Evolutionary conservation across 2,888 invertebrate species (phyloP), one percentile per base, ranked within the genome.

Genomic region (Xanthia togata): DNA sequence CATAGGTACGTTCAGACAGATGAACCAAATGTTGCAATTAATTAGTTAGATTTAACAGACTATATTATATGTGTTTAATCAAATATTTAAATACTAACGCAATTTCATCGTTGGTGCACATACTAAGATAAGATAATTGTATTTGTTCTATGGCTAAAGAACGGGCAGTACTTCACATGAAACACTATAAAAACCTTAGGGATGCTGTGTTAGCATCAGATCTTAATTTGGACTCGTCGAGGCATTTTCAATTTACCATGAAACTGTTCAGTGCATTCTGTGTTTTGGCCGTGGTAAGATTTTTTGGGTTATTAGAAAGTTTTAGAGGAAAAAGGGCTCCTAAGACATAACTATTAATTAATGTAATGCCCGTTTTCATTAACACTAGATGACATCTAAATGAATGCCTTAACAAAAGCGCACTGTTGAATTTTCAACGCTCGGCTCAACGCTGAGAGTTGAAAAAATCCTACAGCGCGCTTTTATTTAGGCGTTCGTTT

Each of bases 121-220:
- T 59, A 64, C 41, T 35, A 72, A 73, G 93, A 93, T 93, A 93
- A 93, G 93, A 90, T 91, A 89, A 89, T 79, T 82, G 38, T 92
- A 90, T 92, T 91, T 92, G 88, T 84, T 90, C 60, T 83, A 73
- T 84, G 82, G 72, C 80, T 77, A 83, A 86, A 82, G 17, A 83
- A 83, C 71, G 79, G 78, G 90, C 89, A 92, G 88, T 90, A 82
- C 84, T 90, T 90, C 87, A 79, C 87, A 85, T 83, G 89, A 82
- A 86, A 67, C 41, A 81, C 88, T 94, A 95, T 95, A 95, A 93
- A 94, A 93, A 91, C 92, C 90, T 57, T 80, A 90, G 90, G 81
- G 77, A 78, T 84, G 79, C 65, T 83, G 65, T 76, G 76, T 47
- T 53, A 77, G 59, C 59, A 79, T 83, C 88, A 88, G 70, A 87